Conservation (phyloP, 2,113 vertebrate genomes). For the Poeciliopsis prolifica region DNA sequence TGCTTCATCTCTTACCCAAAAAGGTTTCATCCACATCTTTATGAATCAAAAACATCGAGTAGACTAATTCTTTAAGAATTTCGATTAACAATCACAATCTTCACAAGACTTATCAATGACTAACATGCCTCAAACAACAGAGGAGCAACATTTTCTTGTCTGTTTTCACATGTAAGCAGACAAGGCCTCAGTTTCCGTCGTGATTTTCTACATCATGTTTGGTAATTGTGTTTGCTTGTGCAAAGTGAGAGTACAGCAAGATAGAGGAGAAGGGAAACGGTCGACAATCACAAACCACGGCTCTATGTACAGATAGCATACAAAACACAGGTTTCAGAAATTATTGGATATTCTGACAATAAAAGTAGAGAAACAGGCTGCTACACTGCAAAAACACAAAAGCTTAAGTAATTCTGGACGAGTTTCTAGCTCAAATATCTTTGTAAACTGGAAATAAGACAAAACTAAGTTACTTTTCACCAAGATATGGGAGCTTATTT, state of each 20-base stretch:
- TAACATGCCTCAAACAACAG: conserved; percentile 27
- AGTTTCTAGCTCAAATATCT: too few relatives aligned
- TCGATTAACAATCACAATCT: conserved; percentile 4
- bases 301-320: conserved; percentile 68
- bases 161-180: background rate
- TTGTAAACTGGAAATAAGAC: too few relatives aligned
- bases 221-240: conserved; percentile 42
- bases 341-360: conserved; percentile 41
- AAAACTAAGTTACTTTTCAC: too few relatives aligned
- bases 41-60: background rate
- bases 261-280: conserved; percentile 46
- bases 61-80: background rate
- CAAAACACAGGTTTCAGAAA: conserved; percentile 56
- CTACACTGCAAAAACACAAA: too few relatives aligned
- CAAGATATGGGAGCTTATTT: too few relatives aligned
- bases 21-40: background rate
- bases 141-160: background rate
- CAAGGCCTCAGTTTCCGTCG: conserved; percentile 41
- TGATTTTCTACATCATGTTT: conserved; percentile 44
- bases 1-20: background rate
- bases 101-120: conserved; percentile 35
- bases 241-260: conserved; percentile 46
- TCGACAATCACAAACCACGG: conserved; percentile 69
- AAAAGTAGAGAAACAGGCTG: conserved; percentile 47
- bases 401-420: too few relatives aligned